These are phyloP conservation scores for Vesta saturnalis DNA, from an alignment of 2,888 invertebrate species.

Conservation along the genomic window DNA sequence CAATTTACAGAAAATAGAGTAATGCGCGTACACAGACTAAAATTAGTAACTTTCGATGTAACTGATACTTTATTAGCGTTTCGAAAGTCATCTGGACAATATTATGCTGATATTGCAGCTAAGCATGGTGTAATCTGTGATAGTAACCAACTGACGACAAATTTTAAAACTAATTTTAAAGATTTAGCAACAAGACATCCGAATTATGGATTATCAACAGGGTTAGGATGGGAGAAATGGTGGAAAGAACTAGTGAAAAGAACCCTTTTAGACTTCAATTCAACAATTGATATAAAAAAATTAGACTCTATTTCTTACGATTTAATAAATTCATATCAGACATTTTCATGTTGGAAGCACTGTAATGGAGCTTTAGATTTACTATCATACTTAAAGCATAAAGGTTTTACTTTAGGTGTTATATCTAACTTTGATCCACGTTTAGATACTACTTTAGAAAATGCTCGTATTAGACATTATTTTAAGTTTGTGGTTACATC, in stretches of 20 bases:
- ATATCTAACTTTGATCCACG: conserved; percentile 92
- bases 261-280: conserved; percentile 69
- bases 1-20: background rate
- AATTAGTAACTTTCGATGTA: conserved; percentile 86
- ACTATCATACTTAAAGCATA: conserved; percentile 68
- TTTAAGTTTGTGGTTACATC: conserved; percentile 87
- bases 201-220: conserved; percentile 78
- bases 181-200: conserved; percentile 76
- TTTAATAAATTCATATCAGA: conserved; percentile 76
- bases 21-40: conserved; percentile 55
- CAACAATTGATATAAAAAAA: conserved; percentile 57
- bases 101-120: conserved; percentile 77
- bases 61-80: conserved; percentile 86
- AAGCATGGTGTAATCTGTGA: conserved; percentile 74
- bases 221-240: conserved; percentile 82
- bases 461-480: conserved; percentile 72
- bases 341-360: conserved; percentile 77
- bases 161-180: conserved; percentile 74
- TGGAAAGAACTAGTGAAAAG: conserved; percentile 77
- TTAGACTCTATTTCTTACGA: conserved; percentile 66
- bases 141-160: conserved; percentile 66
- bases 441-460: conserved; percentile 72
- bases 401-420: conserved; percentile 71
- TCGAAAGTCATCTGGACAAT: conserved; percentile 73
- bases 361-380: conserved; percentile 73